Evolutionary conservation across 2,113 vertebrate species (phyloP), one percentile per base, ranked within the genome.

Genomic region (Anthoscopus minutus): DNA sequence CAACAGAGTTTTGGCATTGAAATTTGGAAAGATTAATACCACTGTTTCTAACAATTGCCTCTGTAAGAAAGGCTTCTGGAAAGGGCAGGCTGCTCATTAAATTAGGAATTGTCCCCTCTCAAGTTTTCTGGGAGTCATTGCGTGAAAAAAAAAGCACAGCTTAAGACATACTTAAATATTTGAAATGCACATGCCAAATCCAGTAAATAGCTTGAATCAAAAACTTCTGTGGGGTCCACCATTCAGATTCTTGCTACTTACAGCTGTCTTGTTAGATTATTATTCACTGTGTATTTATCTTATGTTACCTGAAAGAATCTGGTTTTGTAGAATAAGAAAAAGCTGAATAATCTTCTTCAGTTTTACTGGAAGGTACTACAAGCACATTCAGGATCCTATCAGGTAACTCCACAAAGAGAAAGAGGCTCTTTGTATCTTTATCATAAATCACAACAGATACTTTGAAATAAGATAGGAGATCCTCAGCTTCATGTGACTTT

Each of bases 101-200:
- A 58, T 66, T 51, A 56, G 11, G 48, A 74, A 30, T 62, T 18
- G 54, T 17, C 10, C 13, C 24, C 35, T 60, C n/a, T 54, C 70
- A 72, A 47, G 13, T 73, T 60, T 31, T 84, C 28, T 50, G 25
- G 62, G 33, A 67, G 15, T 22, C 24, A 18, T 22, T 50, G 79
- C 6, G 4, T 0, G 1, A 58, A 5, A 54, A 35, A 38, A 61
- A 37, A 15, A 13, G 1, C 35, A 24, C 27, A 45, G 11, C 22
- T 79, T 81, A 72, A 73, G 20, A 61, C 2, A 15, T n/a, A 22
- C 13, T 9, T 62, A 83, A 72, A 54, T 81, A 53, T 61, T 93
- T 85, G n/a, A 66, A 79, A 57, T 31, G 22, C 11, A 18, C 23
- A 11, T 44, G 15, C 5, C 30, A 86, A 83, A 81, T 54, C 3